phyloP scores from a whole-genome alignment of 1,140 invertebrate species.

The Oscheius sp. region DNA sequence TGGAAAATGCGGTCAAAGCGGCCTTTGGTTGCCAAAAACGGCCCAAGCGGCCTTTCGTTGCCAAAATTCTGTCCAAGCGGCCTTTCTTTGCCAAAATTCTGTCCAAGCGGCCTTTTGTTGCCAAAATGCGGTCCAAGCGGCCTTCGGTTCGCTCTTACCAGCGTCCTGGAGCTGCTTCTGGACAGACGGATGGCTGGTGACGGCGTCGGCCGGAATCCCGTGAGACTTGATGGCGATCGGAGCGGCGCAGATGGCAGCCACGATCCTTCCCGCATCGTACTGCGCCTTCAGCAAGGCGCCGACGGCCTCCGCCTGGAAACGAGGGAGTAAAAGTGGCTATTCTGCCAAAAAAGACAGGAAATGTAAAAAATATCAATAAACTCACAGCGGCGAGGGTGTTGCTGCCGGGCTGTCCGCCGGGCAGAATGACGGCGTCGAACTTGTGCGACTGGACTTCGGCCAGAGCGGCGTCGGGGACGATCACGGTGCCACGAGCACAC shows the following conservation, averaged over 20 bases:
- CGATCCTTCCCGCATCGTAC: constrained; percentile 71
- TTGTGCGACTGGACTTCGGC: constrained; percentile 40
- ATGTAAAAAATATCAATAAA: background rate
- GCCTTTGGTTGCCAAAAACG: no score
- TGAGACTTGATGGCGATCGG: constrained; percentile 82
- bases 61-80: no score
- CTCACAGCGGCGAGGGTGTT: constrained; percentile 73
- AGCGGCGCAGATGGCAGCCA: constrained; percentile 88
- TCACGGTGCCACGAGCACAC: constrained; percentile 38
- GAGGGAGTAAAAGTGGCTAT: background rate
- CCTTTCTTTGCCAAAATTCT: no score
- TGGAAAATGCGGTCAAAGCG: no score
- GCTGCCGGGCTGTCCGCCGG: constrained; percentile 82
- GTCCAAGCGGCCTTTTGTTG: no score
- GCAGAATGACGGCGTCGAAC: constrained; percentile 79
- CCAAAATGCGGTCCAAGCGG: no score
- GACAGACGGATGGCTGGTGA: constrained; percentile 86
- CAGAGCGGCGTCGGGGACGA: constrained; percentile 48
- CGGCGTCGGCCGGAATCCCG: constrained; percentile 72
- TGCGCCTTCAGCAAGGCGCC: constrained; percentile 77
- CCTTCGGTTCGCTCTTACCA: constrained; percentile 65
- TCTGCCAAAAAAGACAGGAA: background rate
- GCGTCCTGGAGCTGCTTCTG: constrained; percentile 72
- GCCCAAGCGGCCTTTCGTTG: no score
- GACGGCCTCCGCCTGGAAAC: constrained; percentile 69